phyloP scores from a whole-genome alignment of 2,113 vertebrate genomes.

The Tachysurus vachellii region DNA sequence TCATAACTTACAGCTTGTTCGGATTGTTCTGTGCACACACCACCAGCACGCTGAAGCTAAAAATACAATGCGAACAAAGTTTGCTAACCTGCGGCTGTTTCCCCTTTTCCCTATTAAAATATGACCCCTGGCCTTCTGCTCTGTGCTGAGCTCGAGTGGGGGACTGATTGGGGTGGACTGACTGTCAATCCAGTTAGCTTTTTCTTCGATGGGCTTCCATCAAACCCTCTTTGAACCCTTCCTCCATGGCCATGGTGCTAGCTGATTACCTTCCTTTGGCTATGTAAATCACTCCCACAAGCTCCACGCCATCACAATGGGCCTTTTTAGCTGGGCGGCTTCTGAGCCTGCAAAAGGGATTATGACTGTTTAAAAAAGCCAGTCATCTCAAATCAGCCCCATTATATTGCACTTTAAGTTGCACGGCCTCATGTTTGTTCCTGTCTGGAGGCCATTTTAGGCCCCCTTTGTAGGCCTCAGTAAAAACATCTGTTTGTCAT shows the following conservation, averaged over 20 bases:
- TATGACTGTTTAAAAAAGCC: conserved; percentile 61
- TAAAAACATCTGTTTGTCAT: conserved; percentile 56
- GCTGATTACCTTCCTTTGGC: conserved; percentile 57
- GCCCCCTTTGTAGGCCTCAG: conserved; percentile 29
- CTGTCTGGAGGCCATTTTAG: conserved; percentile 54
- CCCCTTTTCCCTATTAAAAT: conserved; percentile 53
- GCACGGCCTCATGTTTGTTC: conserved; percentile 50
- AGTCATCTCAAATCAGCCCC: conserved; percentile 55
- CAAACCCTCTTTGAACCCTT: conserved; percentile 54
- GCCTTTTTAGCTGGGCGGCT: conserved; percentile 47
- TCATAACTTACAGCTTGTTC: conserved; percentile 30
- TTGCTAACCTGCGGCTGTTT: conserved; percentile 49
- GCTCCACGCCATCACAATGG: conserved; percentile 48
- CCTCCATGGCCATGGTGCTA: conserved; percentile 44
- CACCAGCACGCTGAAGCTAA: conserved; percentile 9
- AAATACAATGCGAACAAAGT: conserved; percentile 41
- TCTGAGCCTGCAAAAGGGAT: conserved; percentile 52
- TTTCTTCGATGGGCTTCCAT: conserved; percentile 55
- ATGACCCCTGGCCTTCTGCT: conserved; percentile 47
- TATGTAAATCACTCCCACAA: conserved; percentile 59
- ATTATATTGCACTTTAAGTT: conserved; percentile 53
- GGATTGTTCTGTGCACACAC: conserved; percentile 31
- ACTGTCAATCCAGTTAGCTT: conserved; percentile 53
- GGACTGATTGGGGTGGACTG: conserved; percentile 53
- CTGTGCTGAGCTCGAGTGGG: conserved; percentile 46